These are phyloP conservation scores for Ylistrum balloti DNA, from an alignment of 1,140 invertebrate species.

Conservation along the genomic window DNA sequence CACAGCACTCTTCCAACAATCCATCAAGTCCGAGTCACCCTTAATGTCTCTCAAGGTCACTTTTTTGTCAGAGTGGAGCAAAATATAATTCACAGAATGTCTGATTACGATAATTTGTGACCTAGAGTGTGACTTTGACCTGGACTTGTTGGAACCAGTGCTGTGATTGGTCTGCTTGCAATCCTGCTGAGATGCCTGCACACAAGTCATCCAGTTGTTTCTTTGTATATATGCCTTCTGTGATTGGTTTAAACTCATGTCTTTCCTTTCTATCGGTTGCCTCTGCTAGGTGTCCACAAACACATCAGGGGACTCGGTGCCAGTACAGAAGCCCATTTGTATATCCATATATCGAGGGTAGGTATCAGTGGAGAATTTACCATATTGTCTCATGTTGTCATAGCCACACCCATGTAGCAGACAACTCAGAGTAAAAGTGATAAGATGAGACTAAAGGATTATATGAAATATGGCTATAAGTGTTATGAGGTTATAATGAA, in stretches of 20 bases:
- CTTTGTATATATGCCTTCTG: slow-evolving; percentile 25
- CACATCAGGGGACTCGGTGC: slow-evolving; percentile 12
- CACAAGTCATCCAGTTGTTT: slow-evolving; percentile 38
- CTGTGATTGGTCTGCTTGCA: slow-evolving; percentile 37
- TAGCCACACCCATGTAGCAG: slow-evolving; percentile 1
- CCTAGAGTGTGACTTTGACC: not conserved
- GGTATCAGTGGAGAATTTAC: not conserved
- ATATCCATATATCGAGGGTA: not conserved
- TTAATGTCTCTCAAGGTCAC: not conserved
- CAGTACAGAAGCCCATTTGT: slow-evolving; percentile 29
- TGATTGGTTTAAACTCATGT: slow-evolving; percentile 35
- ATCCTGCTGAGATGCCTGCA: slow-evolving; percentile 37
- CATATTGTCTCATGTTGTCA: not conserved
- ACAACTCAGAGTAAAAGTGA: too few relatives aligned
- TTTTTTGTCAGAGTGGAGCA: not conserved
- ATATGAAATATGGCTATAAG: too few relatives aligned
- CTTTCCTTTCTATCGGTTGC: slow-evolving; percentile 32
- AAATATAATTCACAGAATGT: not conserved
- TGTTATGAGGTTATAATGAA: too few relatives aligned
- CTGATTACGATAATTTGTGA: too few relatives aligned
- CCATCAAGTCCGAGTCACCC: not conserved
- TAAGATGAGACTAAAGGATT: too few relatives aligned
- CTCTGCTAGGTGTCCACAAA: slow-evolving; percentile 30
- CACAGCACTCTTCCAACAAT: not conserved
- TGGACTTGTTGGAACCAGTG: not conserved